These are phyloP conservation scores for Planococcus citri DNA, from an alignment of 1,140 invertebrate species.

Conservation along the genomic window DNA sequence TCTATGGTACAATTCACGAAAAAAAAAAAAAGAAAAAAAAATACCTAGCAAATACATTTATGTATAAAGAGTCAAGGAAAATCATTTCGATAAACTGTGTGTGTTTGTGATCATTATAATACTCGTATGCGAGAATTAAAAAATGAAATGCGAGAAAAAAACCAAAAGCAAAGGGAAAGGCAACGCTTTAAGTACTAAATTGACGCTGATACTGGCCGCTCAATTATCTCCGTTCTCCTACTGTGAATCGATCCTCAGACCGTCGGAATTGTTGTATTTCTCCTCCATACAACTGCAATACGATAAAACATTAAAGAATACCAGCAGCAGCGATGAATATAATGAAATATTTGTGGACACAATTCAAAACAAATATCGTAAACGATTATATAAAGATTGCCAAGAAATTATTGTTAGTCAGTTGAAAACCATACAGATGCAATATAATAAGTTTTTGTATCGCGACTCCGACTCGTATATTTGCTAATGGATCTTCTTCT, in stretches of 20 bases:
- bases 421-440: conserved; percentile 5
- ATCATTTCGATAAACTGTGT: too few species aligned
- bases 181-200: not conserved
- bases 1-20: too few species aligned
- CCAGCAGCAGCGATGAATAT: not conserved
- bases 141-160: not conserved
- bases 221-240: not conserved
- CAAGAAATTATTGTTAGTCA: not conserved
- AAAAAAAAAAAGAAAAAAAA: too few species aligned
- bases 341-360: conserved; percentile 15
- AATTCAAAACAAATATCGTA: conserved; percentile 8
- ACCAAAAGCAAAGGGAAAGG: too few species aligned
- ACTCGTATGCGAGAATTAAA: not conserved
- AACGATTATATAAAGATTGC: conserved; percentile 6
- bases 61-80: too few species aligned
- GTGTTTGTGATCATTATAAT: too few species aligned
- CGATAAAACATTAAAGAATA: not conserved
- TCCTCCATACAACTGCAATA: not conserved
- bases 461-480: not conserved
- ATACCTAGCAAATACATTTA: too few species aligned
- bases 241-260: not conserved
- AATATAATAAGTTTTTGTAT: conserved; percentile 16
- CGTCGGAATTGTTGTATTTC: not conserved
- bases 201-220: not conserved
- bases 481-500: too few species aligned